A percentile compares a stretch with the other conserved stretches of the same genome.
phyloP scores from a whole-genome alignment of 1,140 invertebrate species.

The Drosophila saltans region DNA sequence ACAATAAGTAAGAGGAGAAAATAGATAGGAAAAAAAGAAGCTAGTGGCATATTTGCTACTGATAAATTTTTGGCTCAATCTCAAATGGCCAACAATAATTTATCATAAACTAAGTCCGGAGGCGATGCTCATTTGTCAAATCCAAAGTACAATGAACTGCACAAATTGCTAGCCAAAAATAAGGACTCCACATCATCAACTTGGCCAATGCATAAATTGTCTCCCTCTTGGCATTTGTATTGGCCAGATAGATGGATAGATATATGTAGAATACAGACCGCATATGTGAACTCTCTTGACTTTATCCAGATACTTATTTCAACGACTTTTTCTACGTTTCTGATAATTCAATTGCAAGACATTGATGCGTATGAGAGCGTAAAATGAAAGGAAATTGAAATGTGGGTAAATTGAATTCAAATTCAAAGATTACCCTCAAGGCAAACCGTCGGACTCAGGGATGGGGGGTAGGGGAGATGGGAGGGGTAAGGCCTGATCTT shows the following conservation, averaged over 20 bases:
- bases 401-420: constrained; percentile 75
- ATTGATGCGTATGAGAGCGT: constrained; percentile 70
- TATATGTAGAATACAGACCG: too few relatives aligned
- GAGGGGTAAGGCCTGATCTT: constrained; percentile 17
- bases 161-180: constrained; percentile 29
- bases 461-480: not conserved
- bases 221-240: not conserved
- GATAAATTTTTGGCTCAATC: constrained; percentile 42
- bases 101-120: constrained; percentile 58
- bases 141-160: constrained; percentile 55
- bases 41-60: constrained; percentile 39
- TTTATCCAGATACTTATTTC: not conserved
- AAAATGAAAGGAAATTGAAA: constrained; percentile 81
- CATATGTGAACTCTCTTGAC: constrained; percentile 30
- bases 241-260: constrained; percentile 21
- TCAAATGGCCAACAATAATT: constrained; percentile 57
- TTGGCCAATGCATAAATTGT: constrained; percentile 18
- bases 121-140: constrained; percentile 59
- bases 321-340: constrained; percentile 27
- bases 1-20: not conserved
- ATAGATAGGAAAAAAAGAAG: not conserved
- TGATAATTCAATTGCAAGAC: constrained; percentile 66
- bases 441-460: not conserved
- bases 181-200: not conserved
- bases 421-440: constrained; percentile 46